These are phyloP conservation scores for Melinaea menophilus DNA, from an alignment of 2,888 invertebrate species.

Conservation along the genomic window DNA sequence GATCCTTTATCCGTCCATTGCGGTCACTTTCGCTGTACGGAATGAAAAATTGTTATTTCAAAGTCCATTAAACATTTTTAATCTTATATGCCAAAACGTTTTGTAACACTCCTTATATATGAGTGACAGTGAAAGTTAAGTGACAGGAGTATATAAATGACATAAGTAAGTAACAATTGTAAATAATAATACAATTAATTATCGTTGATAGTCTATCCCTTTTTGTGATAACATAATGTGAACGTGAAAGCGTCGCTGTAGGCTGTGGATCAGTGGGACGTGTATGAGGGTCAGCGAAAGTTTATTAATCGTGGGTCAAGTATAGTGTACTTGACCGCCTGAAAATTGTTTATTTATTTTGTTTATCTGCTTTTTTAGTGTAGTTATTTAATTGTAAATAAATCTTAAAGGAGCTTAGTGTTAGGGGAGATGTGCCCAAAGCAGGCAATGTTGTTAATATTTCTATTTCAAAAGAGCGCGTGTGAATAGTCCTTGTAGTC, in stretches of 20 bases:
- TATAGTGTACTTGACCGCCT: conserved; percentile 39
- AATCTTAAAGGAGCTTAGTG: no score
- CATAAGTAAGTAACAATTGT: conserved; percentile 2
- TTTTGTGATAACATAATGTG: conserved; percentile 11
- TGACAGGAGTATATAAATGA: conserved; percentile 26
- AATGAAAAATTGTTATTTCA: conserved; percentile 41
- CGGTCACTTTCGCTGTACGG: conserved; percentile 31
- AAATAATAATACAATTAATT: conserved; percentile 2
- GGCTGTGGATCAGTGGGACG: conserved; percentile 53
- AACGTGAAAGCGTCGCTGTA: conserved; percentile 58
- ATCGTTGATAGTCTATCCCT: conserved; percentile 4
- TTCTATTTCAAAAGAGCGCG: no score
- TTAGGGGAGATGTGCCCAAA: no score
- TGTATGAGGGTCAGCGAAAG: conserved; percentile 70
- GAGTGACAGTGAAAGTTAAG: conserved; percentile 61
- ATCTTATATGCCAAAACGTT: conserved; percentile 28
- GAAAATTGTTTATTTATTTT: not conserved
- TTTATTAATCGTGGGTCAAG: conserved; percentile 67
- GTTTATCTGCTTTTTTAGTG: not conserved
- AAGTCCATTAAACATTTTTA: conserved; percentile 24
- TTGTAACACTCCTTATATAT: conserved; percentile 46
- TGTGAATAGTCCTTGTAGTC: no score
- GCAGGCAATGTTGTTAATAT: no score
- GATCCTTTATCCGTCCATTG: not conserved
- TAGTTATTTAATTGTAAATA: no score